phyloP scores from a whole-genome alignment of 2,888 invertebrate species.

The Oasisia sp. region DNA sequence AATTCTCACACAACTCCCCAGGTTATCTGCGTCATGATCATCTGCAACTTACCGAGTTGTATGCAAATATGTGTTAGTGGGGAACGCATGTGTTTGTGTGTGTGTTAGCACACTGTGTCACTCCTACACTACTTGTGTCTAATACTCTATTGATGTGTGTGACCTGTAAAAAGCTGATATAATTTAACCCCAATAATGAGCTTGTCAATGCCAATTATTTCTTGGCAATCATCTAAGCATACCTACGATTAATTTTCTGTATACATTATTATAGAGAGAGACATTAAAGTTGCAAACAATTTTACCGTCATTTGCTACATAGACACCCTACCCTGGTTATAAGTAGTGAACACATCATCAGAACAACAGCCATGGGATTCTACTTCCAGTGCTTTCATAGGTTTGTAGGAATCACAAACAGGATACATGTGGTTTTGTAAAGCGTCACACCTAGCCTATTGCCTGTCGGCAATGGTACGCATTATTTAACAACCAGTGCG shows the following conservation, averaged over 20 bases:
- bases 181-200: neutral
- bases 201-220: neutral
- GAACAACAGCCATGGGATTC: too few relatives aligned
- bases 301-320: too few relatives aligned
- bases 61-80: neutral
- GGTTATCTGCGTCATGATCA: neutral
- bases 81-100: neutral
- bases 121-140: neutral
- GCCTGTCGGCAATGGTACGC: neutral
- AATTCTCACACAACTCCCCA: neutral
- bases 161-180: neutral
- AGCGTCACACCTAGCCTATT: too few relatives aligned
- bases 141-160: neutral
- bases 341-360: too few relatives aligned
- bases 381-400: too few relatives aligned
- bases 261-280: too few relatives aligned
- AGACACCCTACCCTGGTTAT: too few relatives aligned
- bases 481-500: neutral
- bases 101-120: neutral
- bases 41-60: neutral
- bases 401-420: too few relatives aligned
- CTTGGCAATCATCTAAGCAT: too few relatives aligned
- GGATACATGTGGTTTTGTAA: too few relatives aligned
- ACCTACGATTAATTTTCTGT: too few relatives aligned
- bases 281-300: too few relatives aligned